A percentile compares a stretch with the other conserved stretches of the same genome.
Evolutionary conservation across 1,140 invertebrate species (phyloP).

Genomic region (Polypedilum vanderplanki): DNA sequence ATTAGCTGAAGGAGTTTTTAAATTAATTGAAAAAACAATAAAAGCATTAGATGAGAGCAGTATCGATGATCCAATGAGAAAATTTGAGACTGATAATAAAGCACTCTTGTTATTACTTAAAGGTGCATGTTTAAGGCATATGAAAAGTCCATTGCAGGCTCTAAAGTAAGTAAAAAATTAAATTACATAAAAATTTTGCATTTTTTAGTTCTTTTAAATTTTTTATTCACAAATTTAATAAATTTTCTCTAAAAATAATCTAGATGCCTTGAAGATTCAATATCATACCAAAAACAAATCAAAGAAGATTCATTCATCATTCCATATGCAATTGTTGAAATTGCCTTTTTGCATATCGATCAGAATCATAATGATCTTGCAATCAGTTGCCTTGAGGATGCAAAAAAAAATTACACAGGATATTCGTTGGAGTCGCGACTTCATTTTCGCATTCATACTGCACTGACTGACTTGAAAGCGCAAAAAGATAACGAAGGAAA

Average conservation of each 20-base stretch:
- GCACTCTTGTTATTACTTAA: conserved; percentile 70
- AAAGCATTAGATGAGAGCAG: conserved; percentile 39
- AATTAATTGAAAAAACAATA: conserved; percentile 60
- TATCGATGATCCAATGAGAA: conserved; percentile 31
- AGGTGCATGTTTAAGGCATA: conserved; percentile 73
- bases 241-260: conserved; percentile 25
- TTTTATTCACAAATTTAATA: background rate
- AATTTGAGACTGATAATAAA: conserved; percentile 68
- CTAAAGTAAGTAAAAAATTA: conserved; percentile 51
- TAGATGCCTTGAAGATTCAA: conserved; percentile 59
- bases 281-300: conserved; percentile 66
- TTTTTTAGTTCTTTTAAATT: background rate
- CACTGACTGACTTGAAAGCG: conserved; percentile 52
- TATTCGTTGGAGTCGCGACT: conserved; percentile 85
- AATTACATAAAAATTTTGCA: no score
- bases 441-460: conserved; percentile 86
- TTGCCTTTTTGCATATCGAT: conserved; percentile 68
- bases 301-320: conserved; percentile 78
- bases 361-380: conserved; percentile 61
- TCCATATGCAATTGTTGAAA: conserved; percentile 80
- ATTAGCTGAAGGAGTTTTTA: conserved; percentile 62
- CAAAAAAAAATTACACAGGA: conserved; percentile 81
- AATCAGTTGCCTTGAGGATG: conserved; percentile 67
- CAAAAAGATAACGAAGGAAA: conserved; percentile 35
- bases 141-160: conserved; percentile 63